phyloP scores from a whole-genome alignment of 2,113 vertebrate genomes.

The Parotia lawesii region DNA sequence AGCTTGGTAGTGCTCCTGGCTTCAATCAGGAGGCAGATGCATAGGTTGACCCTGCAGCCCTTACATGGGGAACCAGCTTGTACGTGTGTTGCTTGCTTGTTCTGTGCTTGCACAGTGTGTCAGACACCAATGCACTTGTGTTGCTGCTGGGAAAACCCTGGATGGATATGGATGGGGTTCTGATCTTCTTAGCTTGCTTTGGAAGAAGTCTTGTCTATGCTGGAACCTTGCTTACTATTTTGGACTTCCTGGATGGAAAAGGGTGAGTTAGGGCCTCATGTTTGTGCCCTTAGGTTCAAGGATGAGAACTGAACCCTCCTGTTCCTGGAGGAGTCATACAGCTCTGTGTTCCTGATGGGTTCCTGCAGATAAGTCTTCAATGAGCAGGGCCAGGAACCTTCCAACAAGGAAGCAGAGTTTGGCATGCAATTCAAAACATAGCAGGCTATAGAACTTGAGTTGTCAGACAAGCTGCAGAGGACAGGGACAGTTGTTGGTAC shows the following conservation, averaged over 20 bases:
- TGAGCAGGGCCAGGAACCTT: neutral
- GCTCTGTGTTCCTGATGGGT: neutral
- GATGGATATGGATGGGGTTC: neutral
- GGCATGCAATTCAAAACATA: neutral
- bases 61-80: neutral
- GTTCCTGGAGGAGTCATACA: neutral
- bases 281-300: neutral
- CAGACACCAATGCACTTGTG: fast-evolving
- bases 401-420: neutral
- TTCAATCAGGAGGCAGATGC: neutral
- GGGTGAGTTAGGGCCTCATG: neutral
- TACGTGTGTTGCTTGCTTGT: fast-evolving
- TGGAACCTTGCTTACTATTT: neutral
- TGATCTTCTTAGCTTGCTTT: neutral
- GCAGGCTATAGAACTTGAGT: neutral
- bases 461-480: neutral
- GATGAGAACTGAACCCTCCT: fast-evolving
- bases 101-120: neutral
- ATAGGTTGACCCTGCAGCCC: neutral
- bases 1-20: neutral
- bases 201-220: neutral
- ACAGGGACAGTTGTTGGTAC: neutral
- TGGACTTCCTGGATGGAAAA: neutral
- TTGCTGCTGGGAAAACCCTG: neutral
- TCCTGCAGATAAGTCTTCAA: neutral